Conservation (phyloP, 2,797 vertebrate species). For the Hippopotamyrus pictus region DNA sequence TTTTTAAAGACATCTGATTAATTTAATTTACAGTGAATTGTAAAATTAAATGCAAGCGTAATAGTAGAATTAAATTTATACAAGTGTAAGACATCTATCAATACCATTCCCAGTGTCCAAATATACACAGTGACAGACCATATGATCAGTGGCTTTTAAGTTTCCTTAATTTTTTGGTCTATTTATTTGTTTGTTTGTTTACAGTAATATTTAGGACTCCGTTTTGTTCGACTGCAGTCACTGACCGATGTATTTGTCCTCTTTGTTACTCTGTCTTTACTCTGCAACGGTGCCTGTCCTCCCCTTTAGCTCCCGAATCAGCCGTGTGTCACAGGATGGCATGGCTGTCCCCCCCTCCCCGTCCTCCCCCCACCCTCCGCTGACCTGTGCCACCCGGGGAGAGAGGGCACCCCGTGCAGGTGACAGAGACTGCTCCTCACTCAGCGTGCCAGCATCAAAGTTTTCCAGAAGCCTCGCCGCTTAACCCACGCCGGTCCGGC, state of each 20-base stretch:
- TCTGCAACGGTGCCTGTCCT: conserved; percentile 95
- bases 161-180: background rate
- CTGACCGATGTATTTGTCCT: conserved; percentile 91
- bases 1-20: background rate
- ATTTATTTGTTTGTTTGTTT: background rate
- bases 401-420: conserved; percentile 25
- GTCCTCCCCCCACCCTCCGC: conserved; percentile 16
- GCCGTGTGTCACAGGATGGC: conserved; percentile 26
- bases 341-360: conserved; percentile 18
- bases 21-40: background rate
- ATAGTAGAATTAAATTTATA: background rate
- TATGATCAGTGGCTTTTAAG: background rate
- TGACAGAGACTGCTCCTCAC: background rate
- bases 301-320: conserved; percentile 78
- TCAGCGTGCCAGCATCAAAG: background rate
- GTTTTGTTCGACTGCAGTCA: conserved; percentile 35
- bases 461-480: background rate
- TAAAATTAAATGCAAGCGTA: background rate
- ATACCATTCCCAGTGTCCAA: background rate
- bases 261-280: conserved; percentile 89
- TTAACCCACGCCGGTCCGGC: background rate
- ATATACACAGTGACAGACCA: background rate
- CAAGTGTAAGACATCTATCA: background rate
- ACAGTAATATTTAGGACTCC: background rate
- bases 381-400: conserved; percentile 18